Evolutionary conservation across 2,797 vertebrate species (phyloP), one percentile per base, ranked within the genome.

Genomic region (Anguilla pacifica): DNA sequence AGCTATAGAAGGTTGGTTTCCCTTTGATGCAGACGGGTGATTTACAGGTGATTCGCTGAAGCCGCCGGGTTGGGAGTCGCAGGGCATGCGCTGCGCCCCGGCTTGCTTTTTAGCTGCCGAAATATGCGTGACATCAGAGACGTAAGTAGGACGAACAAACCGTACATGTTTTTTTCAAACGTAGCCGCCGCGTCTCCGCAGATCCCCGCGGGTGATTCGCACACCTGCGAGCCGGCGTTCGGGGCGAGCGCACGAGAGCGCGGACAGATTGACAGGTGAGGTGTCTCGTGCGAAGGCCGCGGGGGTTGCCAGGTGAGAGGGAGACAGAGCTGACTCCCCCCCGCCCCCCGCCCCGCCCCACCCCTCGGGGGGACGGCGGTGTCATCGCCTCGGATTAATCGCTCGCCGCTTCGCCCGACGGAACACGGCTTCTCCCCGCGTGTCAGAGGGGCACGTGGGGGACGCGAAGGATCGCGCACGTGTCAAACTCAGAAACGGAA

Each of bases 401-500:
- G 90, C 90, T 93, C 90, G 43, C 86, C 92, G 92, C 92, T 92
- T 93, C 91, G 93, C 93, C 92, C 93, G 91, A 90, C 49, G 35
- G 84, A 92, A 87, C 57, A 15, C 19, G 53, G 74, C 19, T 74
- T 70, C 55, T 51, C 72, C 79, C 83, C 3, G 83, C 87, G 92
- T 93, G 94, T 91, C 93, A 91, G 86, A 74, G 83, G 3, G 22
- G 55, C 46, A 43, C 74, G 77, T 17, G 39, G 39, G 43, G 43
- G 19, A 70, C 22, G 64, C 31, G 22, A 46, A 49, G 10, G 93
- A 91, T 92, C 89, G 92, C 87, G 89, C 72, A 72, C 91, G 91
- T 95, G 95, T 95, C 95, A 95, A 90, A 46, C 90, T 72, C 87
- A 88, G 88, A 86, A 86, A 90, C 90, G 93, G 94, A 95, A 35